These are phyloP conservation scores for Zoanthus sansibaricus DNA, from an alignment of 92 coral and sea anemone genomes.

Conservation along the genomic window DNA sequence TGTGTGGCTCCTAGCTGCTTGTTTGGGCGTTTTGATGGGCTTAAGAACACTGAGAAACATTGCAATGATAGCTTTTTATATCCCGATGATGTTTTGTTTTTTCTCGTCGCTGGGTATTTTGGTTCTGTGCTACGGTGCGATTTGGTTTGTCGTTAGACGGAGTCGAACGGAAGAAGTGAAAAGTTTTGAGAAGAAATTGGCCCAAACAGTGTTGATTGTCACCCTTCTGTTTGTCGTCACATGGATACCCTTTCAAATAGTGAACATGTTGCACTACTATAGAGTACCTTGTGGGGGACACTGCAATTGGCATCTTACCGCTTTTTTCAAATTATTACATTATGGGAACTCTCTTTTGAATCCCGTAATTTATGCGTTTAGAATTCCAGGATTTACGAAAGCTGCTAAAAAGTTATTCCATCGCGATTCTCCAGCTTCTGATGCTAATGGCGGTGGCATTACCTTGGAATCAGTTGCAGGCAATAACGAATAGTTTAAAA, in stretches of 20 bases:
- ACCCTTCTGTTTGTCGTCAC: conserved; percentile 70
- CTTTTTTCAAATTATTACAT: conserved; percentile 75
- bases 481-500: background rate
- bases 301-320: conserved; percentile 42
- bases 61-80: conserved; percentile 60
- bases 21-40: conserved; percentile 65
- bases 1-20: conserved; percentile 67
- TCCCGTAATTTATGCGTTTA: conserved; percentile 77
- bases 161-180: conserved; percentile 36
- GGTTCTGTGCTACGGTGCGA: conserved; percentile 62
- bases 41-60: conserved; percentile 56
- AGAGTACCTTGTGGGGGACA: conserved; percentile 57
- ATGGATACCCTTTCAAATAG: conserved; percentile 80
- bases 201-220: conserved; percentile 65
- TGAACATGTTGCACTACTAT: conserved; percentile 75
- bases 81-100: conserved; percentile 63
- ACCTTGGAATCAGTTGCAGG: background rate
- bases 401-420: conserved; percentile 1
- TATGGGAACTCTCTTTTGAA: conserved; percentile 80
- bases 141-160: conserved; percentile 66
- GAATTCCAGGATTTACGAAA: conserved; percentile 67
- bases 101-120: conserved; percentile 57
- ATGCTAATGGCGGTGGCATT: background rate
- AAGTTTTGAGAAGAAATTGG: conserved; percentile 59
- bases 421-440: background rate